A percentile compares a stretch with the other conserved stretches of the same genome.
phyloP scores from a whole-genome alignment of 2,797 vertebrate species.

The Triplophysa yarkandensis region DNA sequence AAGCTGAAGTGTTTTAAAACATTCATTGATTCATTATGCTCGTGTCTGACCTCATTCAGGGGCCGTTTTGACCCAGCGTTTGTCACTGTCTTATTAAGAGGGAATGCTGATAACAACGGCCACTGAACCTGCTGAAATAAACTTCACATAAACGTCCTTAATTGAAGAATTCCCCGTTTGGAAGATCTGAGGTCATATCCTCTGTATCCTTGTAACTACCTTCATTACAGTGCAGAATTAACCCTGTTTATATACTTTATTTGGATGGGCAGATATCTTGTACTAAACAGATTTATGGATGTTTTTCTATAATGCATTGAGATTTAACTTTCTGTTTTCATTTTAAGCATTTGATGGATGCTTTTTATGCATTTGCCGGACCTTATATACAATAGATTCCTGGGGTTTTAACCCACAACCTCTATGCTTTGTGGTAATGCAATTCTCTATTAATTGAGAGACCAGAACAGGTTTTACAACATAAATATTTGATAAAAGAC shows the following conservation, averaged over 20 bases:
- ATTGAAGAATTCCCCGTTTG: constrained; percentile 34
- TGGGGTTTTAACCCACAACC: no score
- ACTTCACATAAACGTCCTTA: constrained; percentile 14
- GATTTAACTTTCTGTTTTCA: no score
- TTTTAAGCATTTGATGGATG: no score
- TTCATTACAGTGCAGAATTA: neutral
- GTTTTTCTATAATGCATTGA: neutral
- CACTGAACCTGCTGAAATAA: constrained; percentile 36
- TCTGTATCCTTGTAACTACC: neutral
- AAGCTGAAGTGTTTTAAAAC: constrained; percentile 40
- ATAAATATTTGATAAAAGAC: neutral
- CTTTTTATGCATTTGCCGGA: no score
- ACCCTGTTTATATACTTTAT: neutral
- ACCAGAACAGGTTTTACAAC: neutral
- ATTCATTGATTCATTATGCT: constrained; percentile 45
- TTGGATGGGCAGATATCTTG: neutral
- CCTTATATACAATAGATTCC: no score
- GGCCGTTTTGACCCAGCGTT: constrained; percentile 39
- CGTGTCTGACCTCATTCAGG: constrained; percentile 22
- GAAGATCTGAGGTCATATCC: constrained; percentile 13
- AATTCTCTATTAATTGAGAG: no score
- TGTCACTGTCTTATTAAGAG: constrained; percentile 44
- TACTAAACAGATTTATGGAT: neutral
- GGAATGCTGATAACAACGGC: constrained; percentile 21
- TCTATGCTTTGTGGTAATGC: no score